Conservation (phyloP, 2,797 vertebrate species). For the Urocyon cinereoargenteus region DNA sequence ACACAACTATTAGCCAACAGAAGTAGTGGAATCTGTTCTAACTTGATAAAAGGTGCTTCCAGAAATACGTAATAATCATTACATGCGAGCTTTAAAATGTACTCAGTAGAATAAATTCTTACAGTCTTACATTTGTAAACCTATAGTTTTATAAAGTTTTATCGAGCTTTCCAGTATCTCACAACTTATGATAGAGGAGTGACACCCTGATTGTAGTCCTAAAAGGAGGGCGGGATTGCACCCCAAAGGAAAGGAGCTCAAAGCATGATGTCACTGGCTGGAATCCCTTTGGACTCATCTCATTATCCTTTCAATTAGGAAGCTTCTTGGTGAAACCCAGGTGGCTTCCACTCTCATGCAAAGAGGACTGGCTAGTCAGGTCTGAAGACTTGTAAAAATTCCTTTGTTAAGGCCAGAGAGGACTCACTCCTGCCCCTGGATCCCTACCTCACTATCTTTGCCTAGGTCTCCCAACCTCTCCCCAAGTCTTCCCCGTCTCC, state of each 20-base stretch:
- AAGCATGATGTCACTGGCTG: neutral
- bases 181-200: neutral
- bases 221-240: neutral
- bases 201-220: neutral
- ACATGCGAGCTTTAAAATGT: neutral
- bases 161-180: neutral
- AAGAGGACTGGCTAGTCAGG: neutral
- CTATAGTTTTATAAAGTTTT: neutral
- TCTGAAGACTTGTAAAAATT: neutral
- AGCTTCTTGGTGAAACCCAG: neutral
- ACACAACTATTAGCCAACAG: neutral
- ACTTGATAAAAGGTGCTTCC: neutral
- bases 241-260: neutral
- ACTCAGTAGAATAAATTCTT: neutral
- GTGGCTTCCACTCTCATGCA: neutral
- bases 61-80: slow-evolving; percentile 12
- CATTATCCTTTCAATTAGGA: neutral
- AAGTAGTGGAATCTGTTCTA: neutral
- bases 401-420: neutral
- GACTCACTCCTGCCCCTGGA: neutral
- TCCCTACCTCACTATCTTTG: neutral
- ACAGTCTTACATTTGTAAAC: neutral
- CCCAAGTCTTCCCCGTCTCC: neutral
- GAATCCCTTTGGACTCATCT: neutral
- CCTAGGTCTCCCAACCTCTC: neutral